Evolutionary conservation across 92 coral and sea anemone genomes (phyloP).

Genomic region (Blastomussa wellsi): DNA sequence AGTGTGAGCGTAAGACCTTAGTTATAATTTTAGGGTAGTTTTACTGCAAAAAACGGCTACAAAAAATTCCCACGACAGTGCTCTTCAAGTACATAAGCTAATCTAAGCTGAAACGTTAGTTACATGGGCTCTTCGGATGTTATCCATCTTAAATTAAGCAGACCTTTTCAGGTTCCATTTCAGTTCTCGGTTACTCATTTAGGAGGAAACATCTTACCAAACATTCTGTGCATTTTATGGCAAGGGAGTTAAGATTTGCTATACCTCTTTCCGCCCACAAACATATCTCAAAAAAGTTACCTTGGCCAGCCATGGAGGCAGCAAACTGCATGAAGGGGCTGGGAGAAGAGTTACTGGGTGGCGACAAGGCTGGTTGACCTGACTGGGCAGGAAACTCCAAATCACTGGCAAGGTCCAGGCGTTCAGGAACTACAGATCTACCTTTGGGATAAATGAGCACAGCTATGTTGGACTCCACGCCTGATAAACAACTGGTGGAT

Average conservation of each 20-base stretch:
- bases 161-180: background rate
- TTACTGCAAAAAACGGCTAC: no score
- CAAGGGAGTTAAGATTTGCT: background rate
- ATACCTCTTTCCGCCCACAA: background rate
- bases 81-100: no score
- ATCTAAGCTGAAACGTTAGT: background rate
- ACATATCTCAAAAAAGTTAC: slow-evolving; percentile 12
- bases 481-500: background rate
- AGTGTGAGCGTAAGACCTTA: no score
- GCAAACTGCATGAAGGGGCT: slow-evolving; percentile 87
- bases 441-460: slow-evolving; percentile 9
- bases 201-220: background rate
- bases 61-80: no score
- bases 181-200: background rate
- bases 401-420: slow-evolving; percentile 82
- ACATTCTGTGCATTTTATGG: background rate
- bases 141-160: background rate
- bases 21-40: no score
- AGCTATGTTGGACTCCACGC: background rate
- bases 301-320: slow-evolving; percentile 47
- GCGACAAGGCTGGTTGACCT: slow-evolving; percentile 77
- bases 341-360: slow-evolving; percentile 67
- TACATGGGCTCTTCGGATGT: background rate
- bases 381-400: slow-evolving; percentile 90
- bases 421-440: slow-evolving; percentile 38